Evolutionary conservation across 2,888 invertebrate species (phyloP), one percentile per base, ranked within the genome.

Genomic region (Cantharis lateralis): DNA sequence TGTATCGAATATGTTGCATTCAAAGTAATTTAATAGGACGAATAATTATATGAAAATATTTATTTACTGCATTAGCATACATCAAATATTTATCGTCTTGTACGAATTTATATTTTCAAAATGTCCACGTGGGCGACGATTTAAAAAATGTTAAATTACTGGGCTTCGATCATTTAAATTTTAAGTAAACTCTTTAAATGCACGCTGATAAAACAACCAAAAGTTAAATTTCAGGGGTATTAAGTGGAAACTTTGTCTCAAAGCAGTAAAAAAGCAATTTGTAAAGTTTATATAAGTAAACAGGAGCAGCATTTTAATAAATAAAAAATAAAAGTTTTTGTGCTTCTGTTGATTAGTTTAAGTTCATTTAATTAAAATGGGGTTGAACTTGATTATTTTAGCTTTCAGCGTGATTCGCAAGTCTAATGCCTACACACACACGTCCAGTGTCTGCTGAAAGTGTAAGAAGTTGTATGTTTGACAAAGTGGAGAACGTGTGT

Each of bases 301-400:
- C 75, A 75, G 62, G 64, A 68, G 70, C 69, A 72, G 70, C 69
- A 68, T 63, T 71, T 70, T 71, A 78, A 76, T 78, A 78, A 78
- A 78, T 74, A 74, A 75, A 74, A 78, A 78, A 70, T 73, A 61
- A 76, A 78, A 76, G 71, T 74, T 78, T 78, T 73, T 73, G 18
- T 74, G 76, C 76, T 62, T 70, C 62, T 73, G 71, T 76, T 76
- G 68, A 78, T 78, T 76, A 78, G 66, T 70, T 68, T 32, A 48
- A 63, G 70, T 62, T 69, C 66, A 70, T 76, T 75, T 72, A 78
- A 78, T 75, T 78, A 78, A 77, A 77, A 69, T 48, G 64, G 64
- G 61, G 28, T 75, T n/a, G 1, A 5, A n/a, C n/a, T 32, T n/a
- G 32, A 32, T 48, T 48, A 48, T 48, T 48, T 48, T n/a, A 48